Evolutionary conservation across 2,113 vertebrate genomes (phyloP), one percentile per base, ranked within the genome.

Genomic region (Hippocampus zosterae): DNA sequence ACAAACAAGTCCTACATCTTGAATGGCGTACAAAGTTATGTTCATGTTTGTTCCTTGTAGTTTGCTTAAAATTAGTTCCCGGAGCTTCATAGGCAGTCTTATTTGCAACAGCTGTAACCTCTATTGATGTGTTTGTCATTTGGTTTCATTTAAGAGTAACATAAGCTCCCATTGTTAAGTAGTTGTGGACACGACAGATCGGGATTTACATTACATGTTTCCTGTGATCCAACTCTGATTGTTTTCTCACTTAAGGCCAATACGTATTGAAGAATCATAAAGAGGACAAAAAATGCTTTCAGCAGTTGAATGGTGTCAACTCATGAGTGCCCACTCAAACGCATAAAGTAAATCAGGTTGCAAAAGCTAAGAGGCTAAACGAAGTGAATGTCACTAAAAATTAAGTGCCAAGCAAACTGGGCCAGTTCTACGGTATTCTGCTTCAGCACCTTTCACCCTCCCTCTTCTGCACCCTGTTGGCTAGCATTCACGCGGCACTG

Each of bases 21-120:
- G 57, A 33, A 7, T 15, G n/a, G 3, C 19, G 18, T 21, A 19
- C 33, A 37, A 61, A 40, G 33, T 37, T 37, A 19, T 25, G 33
- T 44, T n/a, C 2, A 41, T 64, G 21, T 44, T 64, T 64, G 41
- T 23, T 65, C 9, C 63, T 27, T 65, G 63, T 8, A 65, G 46
- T 65, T 46, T 46, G 63, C 13, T 65, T 46, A 7, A 46, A 65
- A 65, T 42, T 25, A n/a, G 10, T 25, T 64, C 13, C 60, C 9
- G 18, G 33, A 62, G 37, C 61, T 42, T 42, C 37, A 63, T 21
- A n/a, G 21, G 37, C 21, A 23, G 40, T 2, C 2, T 63, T 41
- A 63, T 63, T 63, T 63, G 40, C 63, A 65, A 65, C 63, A 65
- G 63, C 41, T 46, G 63, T 16, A 9, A 65, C 13, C 63, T 65